Conservation (phyloP, 2,888 invertebrate genomes). For the Philhelius pedissequus region DNA sequence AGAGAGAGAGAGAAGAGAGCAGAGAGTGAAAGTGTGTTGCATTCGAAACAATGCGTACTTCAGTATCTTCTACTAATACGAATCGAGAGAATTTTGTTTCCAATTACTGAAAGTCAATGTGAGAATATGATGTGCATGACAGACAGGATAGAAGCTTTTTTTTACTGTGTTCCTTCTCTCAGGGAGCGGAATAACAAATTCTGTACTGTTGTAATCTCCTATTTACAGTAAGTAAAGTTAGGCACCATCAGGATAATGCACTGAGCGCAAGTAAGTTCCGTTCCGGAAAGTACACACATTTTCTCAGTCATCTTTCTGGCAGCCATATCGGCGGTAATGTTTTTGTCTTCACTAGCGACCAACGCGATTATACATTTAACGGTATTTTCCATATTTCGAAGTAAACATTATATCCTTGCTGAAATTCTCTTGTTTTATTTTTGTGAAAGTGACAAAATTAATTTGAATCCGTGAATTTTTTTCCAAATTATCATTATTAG, state of each 20-base stretch:
- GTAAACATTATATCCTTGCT: not conserved
- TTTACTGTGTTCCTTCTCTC: slow-evolving; percentile 6
- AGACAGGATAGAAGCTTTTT: slow-evolving; percentile 49
- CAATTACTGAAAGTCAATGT: not conserved
- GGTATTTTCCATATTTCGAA: slow-evolving; percentile 15
- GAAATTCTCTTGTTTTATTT: not conserved
- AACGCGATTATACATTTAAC: slow-evolving; percentile 43
- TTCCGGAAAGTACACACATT: slow-evolving; percentile 56
- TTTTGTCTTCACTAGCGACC: slow-evolving; percentile 32
- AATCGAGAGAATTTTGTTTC: not conserved
- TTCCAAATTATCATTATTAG: not conserved
- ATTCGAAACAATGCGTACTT: not conserved
- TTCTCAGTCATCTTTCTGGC: slow-evolving; percentile 66
- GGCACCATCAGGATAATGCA: slow-evolving; percentile 64
- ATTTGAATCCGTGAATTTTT: not conserved
- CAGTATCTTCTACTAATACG: not conserved
- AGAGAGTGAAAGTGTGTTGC: slow-evolving; percentile 1
- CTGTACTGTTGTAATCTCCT: slow-evolving; percentile 34
- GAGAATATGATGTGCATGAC: not conserved
- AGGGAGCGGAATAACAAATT: not conserved
- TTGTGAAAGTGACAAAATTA: not conserved
- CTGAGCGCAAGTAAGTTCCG: slow-evolving; percentile 61
- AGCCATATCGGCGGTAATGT: slow-evolving; percentile 57
- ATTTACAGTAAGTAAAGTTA: slow-evolving; percentile 31
- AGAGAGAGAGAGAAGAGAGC: not conserved